A percentile compares a stretch with the other conserved stretches of the same genome.
Evolutionary conservation across 2,888 invertebrate genomes (phyloP).

Genomic region (Eristalis arbustorum): DNA sequence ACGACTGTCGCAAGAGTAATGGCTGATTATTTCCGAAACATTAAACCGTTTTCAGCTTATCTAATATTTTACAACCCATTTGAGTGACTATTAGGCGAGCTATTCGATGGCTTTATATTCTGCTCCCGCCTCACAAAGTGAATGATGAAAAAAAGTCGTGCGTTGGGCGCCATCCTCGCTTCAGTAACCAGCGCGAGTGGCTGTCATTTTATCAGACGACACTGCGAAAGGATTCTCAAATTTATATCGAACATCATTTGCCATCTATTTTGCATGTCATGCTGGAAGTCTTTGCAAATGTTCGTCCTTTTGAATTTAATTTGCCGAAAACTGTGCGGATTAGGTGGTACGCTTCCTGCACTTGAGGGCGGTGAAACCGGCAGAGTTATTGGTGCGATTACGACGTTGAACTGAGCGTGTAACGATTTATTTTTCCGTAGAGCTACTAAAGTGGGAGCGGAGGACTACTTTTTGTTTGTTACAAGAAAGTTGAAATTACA

Average conservation of each 20-base stretch:
- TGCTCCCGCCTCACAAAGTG: not conserved
- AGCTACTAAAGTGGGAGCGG: constrained; percentile 11
- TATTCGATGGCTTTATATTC: constrained; percentile 28
- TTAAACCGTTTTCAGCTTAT: constrained; percentile 77
- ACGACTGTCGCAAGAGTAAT: constrained; percentile 65
- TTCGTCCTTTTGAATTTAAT: constrained; percentile 64
- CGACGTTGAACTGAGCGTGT: constrained; percentile 42
- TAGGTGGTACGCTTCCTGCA: constrained; percentile 25
- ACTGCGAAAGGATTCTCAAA: constrained; percentile 58
- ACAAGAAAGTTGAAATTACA: not conserved
- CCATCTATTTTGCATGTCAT: constrained; percentile 56
- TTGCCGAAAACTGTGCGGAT: constrained; percentile 64
- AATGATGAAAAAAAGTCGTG: not conserved
- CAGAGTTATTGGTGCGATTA: constrained; percentile 54
- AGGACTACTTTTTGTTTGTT: not conserved
- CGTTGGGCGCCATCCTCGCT: constrained; percentile 29
- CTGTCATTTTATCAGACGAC: constrained; percentile 56
- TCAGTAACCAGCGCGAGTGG: not conserved
- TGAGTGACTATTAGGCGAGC: constrained; percentile 77
- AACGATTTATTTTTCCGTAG: constrained; percentile 33
- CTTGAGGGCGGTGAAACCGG: not conserved
- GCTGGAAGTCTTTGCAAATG: constrained; percentile 32
- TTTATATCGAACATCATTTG: constrained; percentile 65
- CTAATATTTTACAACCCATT: constrained; percentile 74
- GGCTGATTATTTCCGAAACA: constrained; percentile 78